A percentile compares a stretch with the other conserved stretches of the same genome.
phyloP scores from a whole-genome alignment of 2,797 vertebrate genomes.

The Gymnoscopelus braueri region DNA sequence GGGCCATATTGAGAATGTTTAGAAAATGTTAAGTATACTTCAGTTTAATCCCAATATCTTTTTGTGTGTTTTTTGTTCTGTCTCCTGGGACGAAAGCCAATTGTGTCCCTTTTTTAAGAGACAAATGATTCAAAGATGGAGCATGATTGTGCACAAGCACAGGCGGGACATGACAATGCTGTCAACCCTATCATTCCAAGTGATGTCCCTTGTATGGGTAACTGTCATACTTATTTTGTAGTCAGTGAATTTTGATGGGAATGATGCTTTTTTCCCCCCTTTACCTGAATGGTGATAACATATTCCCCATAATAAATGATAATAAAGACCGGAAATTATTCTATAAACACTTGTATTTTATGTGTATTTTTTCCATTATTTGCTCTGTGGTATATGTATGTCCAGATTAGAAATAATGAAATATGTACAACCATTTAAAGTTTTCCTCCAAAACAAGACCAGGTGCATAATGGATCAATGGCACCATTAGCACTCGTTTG shows the following conservation, averaged over 20 bases:
- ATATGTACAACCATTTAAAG: too few species aligned
- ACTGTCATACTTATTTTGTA: constrained; percentile 32
- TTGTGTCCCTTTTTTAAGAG: too few species aligned
- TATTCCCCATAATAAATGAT: constrained; percentile 22
- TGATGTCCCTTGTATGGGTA: constrained; percentile 36
- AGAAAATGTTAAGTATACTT: too few species aligned
- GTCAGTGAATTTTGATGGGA: constrained; percentile 39
- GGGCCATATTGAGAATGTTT: too few species aligned
- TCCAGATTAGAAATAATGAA: constrained; percentile 50
- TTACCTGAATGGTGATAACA: too few species aligned
- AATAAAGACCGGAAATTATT: constrained; percentile 38
- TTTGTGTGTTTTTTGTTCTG: too few species aligned
- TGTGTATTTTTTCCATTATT: constrained; percentile 24
- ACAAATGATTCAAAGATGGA: constrained; percentile 10
- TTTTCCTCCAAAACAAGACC: too few species aligned
- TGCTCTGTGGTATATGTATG: too few species aligned
- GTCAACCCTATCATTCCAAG: constrained; percentile 6
- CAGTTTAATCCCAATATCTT: too few species aligned
- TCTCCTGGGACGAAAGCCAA: too few species aligned
- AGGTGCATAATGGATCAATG: too few species aligned
- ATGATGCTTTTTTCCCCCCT: neutral
- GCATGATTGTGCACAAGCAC: constrained; percentile 51
- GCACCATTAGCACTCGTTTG: too few species aligned
- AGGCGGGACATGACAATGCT: constrained; percentile 2
- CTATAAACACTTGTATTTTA: constrained; percentile 51